These are phyloP conservation scores for Halictus ligatus DNA, from an alignment of 2,888 invertebrate species.

Conservation along the genomic window DNA sequence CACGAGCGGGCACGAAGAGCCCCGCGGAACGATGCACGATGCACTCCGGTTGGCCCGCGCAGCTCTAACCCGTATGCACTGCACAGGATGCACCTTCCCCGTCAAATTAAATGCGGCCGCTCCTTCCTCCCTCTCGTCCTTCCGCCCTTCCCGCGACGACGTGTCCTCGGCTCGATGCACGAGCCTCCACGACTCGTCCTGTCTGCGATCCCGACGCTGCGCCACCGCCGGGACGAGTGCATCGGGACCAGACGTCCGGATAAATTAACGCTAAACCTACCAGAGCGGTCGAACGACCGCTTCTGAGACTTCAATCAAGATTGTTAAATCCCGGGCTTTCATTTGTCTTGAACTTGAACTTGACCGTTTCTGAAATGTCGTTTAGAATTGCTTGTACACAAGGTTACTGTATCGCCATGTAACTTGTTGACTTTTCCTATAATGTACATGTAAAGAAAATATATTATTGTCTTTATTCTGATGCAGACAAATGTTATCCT, in stretches of 20 bases:
- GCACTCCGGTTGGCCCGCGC: background rate
- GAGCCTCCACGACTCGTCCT: background rate
- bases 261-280: background rate
- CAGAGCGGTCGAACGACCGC: no score
- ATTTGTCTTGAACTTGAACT: no score
- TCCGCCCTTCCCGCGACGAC: background rate
- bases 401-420: no score
- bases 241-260: background rate
- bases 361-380: no score
- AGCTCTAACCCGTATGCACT: background rate
- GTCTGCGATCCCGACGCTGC: background rate
- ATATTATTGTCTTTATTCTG: no score
- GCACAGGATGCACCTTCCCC: conserved; percentile 4
- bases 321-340: no score
- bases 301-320: no score
- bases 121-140: conserved; percentile 12
- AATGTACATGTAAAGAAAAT: no score
- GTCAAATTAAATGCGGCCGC: background rate
- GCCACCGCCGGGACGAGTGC: no score
- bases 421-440: no score
- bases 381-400: no score
- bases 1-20: background rate
- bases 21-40: background rate
- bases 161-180: background rate
- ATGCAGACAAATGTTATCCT: no score